Evolutionary conservation across 2,888 invertebrate genomes (phyloP).

Genomic region (Athripsodes cinereus): DNA sequence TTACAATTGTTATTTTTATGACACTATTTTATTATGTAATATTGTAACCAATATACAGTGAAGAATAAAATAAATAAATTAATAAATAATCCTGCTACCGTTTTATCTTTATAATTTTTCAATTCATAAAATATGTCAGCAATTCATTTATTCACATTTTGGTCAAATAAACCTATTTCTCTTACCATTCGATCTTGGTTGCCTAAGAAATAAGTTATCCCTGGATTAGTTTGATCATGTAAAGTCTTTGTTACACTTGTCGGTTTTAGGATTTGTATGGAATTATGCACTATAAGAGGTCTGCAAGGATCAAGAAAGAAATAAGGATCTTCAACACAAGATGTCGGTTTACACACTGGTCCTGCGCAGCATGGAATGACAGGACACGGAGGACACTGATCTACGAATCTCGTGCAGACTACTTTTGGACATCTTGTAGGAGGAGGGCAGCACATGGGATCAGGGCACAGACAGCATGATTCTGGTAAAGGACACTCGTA

Average conservation of each 20-base stretch:
- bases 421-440: neutral
- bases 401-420: neutral
- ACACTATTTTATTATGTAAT: too few species aligned
- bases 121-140: too few species aligned
- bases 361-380: constrained; percentile 3
- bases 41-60: too few species aligned
- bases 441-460: neutral
- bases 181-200: neutral
- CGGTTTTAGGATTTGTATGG: constrained; percentile 5
- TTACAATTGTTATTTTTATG: too few species aligned
- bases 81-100: too few species aligned
- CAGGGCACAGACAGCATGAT: neutral
- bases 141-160: too few species aligned
- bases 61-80: too few species aligned
- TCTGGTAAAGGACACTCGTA: constrained; percentile 4
- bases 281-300: constrained; percentile 11
- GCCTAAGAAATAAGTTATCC: neutral
- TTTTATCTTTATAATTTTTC: too few species aligned
- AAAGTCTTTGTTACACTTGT: neutral
- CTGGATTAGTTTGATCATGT: neutral
- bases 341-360: constrained; percentile 5
- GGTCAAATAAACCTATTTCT: too few species aligned
- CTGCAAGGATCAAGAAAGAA: constrained; percentile 14
- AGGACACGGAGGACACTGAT: constrained; percentile 10
- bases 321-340: neutral